Evolutionary conservation across 1,140 invertebrate species (phyloP).

Genomic region (Hyposmocoma kahamanoa): DNA sequence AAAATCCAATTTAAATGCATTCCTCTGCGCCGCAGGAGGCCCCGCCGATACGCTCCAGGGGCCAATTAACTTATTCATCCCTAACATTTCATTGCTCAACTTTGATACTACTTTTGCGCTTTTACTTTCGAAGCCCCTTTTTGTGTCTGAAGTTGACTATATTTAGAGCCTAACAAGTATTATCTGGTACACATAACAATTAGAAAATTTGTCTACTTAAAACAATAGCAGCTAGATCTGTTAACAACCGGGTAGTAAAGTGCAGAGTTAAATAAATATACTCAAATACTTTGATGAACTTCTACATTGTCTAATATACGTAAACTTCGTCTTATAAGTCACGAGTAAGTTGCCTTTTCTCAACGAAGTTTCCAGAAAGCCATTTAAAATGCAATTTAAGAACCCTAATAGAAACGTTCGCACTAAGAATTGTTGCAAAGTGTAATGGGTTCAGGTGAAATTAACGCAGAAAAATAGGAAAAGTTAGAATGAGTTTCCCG

Average conservation of each 20-base stretch:
- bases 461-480: constrained; percentile 74
- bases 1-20: constrained; percentile 74
- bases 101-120: constrained; percentile 43
- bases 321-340: neutral
- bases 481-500: constrained; percentile 71
- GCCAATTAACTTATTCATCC: constrained; percentile 72
- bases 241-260: no score
- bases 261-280: no score
- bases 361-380: constrained; percentile 35
- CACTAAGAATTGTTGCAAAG: constrained; percentile 71
- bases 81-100: constrained; percentile 69
- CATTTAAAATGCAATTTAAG: constrained; percentile 67
- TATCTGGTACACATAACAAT: no score
- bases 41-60: constrained; percentile 66
- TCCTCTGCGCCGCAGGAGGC: constrained; percentile 68
- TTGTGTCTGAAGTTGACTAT: neutral
- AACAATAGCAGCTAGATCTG: no score
- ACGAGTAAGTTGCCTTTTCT: neutral
- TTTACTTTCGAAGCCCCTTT: neutral
- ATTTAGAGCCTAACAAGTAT: no score
- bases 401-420: constrained; percentile 67
- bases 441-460: constrained; percentile 73
- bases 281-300: no score
- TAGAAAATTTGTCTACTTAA: no score
- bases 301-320: no score